Conservation (phyloP, 1,140 invertebrate genomes). For the Bombus consobrinus region DNA sequence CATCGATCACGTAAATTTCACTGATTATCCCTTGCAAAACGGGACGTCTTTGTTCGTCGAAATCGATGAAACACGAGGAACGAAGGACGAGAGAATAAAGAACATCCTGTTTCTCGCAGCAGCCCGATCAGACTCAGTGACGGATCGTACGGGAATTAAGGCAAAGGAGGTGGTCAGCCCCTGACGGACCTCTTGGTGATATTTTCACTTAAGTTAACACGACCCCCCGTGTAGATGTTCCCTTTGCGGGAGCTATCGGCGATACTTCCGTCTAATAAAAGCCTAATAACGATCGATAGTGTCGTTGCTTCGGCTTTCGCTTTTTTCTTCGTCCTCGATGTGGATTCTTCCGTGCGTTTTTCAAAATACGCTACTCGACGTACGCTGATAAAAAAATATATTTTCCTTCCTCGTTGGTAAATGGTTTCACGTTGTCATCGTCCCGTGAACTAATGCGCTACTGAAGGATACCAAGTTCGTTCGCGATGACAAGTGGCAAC, state of each 20-base stretch:
- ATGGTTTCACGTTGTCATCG: background rate
- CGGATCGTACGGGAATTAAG: slow-evolving; percentile 55
- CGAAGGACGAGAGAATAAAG: background rate
- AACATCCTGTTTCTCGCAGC: slow-evolving; percentile 37
- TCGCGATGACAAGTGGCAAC: slow-evolving; percentile 37
- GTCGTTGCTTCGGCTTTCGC: slow-evolving; percentile 58
- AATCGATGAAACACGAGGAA: background rate
- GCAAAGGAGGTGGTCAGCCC: slow-evolving; percentile 56
- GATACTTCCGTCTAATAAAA: slow-evolving; percentile 77
- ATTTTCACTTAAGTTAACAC: slow-evolving; percentile 80
- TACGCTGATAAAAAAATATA: background rate
- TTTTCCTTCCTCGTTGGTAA: background rate
- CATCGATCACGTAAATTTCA: background rate
- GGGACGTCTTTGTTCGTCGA: background rate
- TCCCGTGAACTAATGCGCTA: slow-evolving; percentile 53
- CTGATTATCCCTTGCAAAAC: background rate
- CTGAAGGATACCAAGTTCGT: slow-evolving; percentile 50
- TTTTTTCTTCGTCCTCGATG: background rate
- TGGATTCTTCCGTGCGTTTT: background rate
- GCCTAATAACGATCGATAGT: slow-evolving; percentile 77
- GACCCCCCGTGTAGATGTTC: slow-evolving; percentile 71
- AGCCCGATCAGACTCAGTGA: slow-evolving; percentile 57
- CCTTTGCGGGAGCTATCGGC: slow-evolving; percentile 59
- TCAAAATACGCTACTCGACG: background rate
- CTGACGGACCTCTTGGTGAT: slow-evolving; percentile 72